A percentile compares a stretch with the other conserved stretches of the same genome.
Conservation (phyloP, 2,888 invertebrate species). For the Latrodectus hesperus region DNA sequence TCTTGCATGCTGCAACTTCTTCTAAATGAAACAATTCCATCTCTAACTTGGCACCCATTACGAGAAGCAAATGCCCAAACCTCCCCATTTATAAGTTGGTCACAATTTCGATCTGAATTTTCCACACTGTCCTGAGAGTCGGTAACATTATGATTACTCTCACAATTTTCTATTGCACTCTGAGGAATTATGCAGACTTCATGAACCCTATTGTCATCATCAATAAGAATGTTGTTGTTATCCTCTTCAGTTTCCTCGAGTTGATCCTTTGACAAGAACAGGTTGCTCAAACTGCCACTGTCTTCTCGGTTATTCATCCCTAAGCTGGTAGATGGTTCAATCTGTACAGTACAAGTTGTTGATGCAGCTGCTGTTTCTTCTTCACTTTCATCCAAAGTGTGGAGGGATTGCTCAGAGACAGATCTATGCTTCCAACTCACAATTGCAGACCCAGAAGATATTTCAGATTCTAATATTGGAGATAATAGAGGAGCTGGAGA, state of each 20-base stretch:
- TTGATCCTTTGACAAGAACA: conserved; percentile 63
- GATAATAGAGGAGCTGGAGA: conserved; percentile 64
- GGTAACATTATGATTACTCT: conserved; percentile 27
- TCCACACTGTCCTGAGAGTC: conserved; percentile 24
- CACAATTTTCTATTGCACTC: conserved; percentile 23
- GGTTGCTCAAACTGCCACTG: conserved; percentile 66
- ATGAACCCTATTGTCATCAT: conserved; percentile 56
- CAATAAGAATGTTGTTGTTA: conserved; percentile 51
- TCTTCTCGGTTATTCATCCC: conserved; percentile 51
- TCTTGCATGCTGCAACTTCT: conserved; percentile 64
- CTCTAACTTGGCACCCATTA: conserved; percentile 48
- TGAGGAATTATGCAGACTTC: conserved; percentile 65
- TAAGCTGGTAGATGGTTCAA: conserved; percentile 26
- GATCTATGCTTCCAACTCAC: conserved; percentile 67
- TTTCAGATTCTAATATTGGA: conserved; percentile 64
- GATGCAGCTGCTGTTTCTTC: conserved; percentile 20
- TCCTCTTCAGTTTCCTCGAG: conserved; percentile 52
- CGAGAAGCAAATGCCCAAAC: conserved; percentile 64
- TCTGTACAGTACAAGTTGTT: conserved; percentile 38
- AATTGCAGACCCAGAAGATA: conserved; percentile 64
- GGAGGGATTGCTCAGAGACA: conserved; percentile 66
- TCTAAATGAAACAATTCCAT: conserved; percentile 53
- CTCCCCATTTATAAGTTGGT: conserved; percentile 58
- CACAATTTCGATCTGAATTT: conserved; percentile 19
- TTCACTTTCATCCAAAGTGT: conserved; percentile 58